phyloP scores from a whole-genome alignment of 2,888 invertebrate species.

The Blomia tropicalis region DNA sequence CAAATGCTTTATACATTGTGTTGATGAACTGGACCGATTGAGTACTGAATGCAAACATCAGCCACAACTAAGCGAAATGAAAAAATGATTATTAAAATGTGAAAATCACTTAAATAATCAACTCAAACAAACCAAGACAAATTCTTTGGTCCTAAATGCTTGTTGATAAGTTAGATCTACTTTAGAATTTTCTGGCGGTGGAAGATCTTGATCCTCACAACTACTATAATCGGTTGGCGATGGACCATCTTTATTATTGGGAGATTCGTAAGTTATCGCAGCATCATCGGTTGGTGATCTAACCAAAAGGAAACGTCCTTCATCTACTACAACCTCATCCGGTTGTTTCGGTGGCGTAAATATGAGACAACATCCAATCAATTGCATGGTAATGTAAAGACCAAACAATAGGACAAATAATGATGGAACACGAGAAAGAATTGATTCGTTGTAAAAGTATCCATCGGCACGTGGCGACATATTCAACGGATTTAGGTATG shows the following conservation, averaged over 20 bases:
- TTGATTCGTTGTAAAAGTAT: conserved; percentile 18
- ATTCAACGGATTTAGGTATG: conserved; percentile 37
- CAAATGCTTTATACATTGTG: conserved; percentile 37
- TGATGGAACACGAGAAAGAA: conserved; percentile 31
- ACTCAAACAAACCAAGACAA: conserved; percentile 26
- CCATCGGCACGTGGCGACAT: conserved; percentile 28
- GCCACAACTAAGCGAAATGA: conserved; percentile 33
- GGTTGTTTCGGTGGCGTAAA: conserved; percentile 24
- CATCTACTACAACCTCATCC: conserved; percentile 18
- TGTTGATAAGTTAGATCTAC: conserved; percentile 29
- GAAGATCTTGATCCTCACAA: conserved; percentile 17
- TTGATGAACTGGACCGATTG: conserved; percentile 35
- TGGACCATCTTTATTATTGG: not conserved
- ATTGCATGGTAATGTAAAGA: conserved; percentile 33
- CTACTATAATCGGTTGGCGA: conserved; percentile 9
- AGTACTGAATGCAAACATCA: conserved; percentile 34
- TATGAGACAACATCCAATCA: conserved; percentile 32
- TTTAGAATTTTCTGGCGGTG: not conserved
- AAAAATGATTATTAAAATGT: not conserved
- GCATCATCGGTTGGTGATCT: conserved; percentile 10
- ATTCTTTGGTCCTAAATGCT: conserved; percentile 32
- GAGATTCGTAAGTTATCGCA: not conserved
- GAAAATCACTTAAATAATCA: not conserved
- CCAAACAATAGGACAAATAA: conserved; percentile 34
- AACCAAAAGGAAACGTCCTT: conserved; percentile 19